Percentiles rank a stretch among this genome's conserved stretches.
phyloP scores from a whole-genome alignment of 1,140 invertebrate genomes.

The Coptotermes formosanus region DNA sequence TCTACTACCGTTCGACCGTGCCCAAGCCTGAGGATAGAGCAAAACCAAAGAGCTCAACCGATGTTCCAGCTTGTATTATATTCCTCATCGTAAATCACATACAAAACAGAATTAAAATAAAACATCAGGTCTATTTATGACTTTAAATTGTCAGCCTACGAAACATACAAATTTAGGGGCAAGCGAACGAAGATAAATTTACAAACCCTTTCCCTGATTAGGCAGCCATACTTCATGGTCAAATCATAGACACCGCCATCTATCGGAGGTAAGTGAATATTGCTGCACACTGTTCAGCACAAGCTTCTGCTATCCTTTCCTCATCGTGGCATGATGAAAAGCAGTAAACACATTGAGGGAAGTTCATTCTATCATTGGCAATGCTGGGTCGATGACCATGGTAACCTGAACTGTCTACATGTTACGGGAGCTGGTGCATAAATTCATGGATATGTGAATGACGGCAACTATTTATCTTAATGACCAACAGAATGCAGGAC shows the following conservation, averaged over 20 bases:
- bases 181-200: constrained; percentile 8
- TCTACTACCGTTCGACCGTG: neutral
- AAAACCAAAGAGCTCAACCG: neutral
- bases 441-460: too few relatives aligned
- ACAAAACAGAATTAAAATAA: neutral
- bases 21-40: constrained; percentile 5
- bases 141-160: neutral
- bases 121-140: neutral
- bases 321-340: neutral
- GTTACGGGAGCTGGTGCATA: too few relatives aligned
- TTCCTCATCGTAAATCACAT: neutral
- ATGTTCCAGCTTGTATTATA: constrained; percentile 13
- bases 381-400: neutral
- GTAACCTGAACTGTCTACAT: too few relatives aligned
- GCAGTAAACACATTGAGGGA: neutral
- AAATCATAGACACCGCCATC: constrained; percentile 17
- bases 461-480: too few relatives aligned
- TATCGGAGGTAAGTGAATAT: neutral
- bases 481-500: too few relatives aligned
- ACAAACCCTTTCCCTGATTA: constrained; percentile 18
- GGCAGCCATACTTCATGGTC: constrained; percentile 16
- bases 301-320: neutral
- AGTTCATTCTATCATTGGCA: neutral
- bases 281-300: neutral
- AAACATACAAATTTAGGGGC: neutral